Percentiles rank a stretch among this genome's conserved stretches.
Conservation (phyloP, 2,888 invertebrate genomes). For the Drosophila maculinotata region DNA sequence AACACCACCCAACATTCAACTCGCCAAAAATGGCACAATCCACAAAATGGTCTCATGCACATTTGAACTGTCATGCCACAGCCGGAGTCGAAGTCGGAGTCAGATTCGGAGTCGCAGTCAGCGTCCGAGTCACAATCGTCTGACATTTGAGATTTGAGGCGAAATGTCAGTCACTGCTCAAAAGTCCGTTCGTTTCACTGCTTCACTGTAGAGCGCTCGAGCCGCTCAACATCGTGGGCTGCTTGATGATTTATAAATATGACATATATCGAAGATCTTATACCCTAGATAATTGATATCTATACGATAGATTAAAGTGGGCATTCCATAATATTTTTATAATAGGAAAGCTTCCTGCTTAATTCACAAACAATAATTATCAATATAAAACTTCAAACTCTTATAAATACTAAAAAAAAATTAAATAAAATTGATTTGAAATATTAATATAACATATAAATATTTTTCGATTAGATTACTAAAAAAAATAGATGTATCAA, state of each 20-base stretch:
- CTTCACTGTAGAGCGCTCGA: slow-evolving; percentile 63
- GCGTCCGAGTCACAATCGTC: slow-evolving; percentile 47
- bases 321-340: too few species aligned
- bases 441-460: too few species aligned
- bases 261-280: slow-evolving; percentile 42
- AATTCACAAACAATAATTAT: too few species aligned
- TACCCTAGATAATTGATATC: slow-evolving; percentile 20
- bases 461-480: too few species aligned
- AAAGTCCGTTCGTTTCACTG: slow-evolving; percentile 43
- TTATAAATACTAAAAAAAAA: too few species aligned
- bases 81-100: slow-evolving; percentile 15
- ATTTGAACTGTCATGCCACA: slow-evolving; percentile 77
- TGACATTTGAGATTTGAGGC: slow-evolving; percentile 77
- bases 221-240: slow-evolving; percentile 36
- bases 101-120: slow-evolving; percentile 25
- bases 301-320: not conserved
- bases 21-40: slow-evolving; percentile 65
- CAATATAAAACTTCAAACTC: too few species aligned
- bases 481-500: too few species aligned
- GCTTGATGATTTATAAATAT: slow-evolving; percentile 53
- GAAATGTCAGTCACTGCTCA: slow-evolving; percentile 75
- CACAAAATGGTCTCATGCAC: slow-evolving; percentile 69
- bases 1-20: not conserved
- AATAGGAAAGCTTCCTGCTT: too few species aligned
- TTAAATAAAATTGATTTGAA: too few species aligned